phyloP scores from a whole-genome alignment of 2,888 invertebrate species.

The Oxycera nigricornis region DNA sequence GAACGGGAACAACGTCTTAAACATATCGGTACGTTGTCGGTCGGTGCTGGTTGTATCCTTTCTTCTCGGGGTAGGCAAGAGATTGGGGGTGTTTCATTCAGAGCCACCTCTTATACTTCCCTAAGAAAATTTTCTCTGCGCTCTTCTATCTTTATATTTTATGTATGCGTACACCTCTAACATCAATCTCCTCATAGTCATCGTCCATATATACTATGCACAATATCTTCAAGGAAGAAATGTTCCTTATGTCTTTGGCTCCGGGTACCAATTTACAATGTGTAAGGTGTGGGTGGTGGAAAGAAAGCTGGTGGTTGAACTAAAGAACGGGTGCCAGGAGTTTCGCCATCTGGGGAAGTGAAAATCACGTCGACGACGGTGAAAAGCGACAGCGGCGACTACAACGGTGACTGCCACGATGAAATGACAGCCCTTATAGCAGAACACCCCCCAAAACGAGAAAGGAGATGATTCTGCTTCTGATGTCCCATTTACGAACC shows the following conservation, averaged over 20 bases:
- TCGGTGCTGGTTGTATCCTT: slow-evolving; percentile 9
- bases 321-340: background rate
- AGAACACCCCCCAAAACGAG: background rate
- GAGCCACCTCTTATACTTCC: slow-evolving; percentile 2
- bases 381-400: background rate
- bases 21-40: slow-evolving; percentile 22
- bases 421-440: background rate
- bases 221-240: slow-evolving; percentile 27
- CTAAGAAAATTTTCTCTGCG: slow-evolving; percentile 37
- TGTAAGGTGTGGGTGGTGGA: slow-evolving; percentile 4
- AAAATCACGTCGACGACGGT: background rate
- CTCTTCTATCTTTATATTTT: slow-evolving; percentile 27
- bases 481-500: background rate
- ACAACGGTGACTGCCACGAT: background rate
- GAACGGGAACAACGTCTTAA: slow-evolving; percentile 33
- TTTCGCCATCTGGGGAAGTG: background rate
- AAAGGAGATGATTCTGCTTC: background rate
- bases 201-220: slow-evolving; percentile 16
- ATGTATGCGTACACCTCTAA: slow-evolving; percentile 16
- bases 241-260: slow-evolving; percentile 29
- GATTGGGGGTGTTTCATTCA: background rate
- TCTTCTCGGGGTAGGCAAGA: background rate
- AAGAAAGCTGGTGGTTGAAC: background rate
- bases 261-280: background rate
- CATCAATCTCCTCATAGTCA: slow-evolving; percentile 20